Percentiles rank a stretch among this genome's conserved stretches.
phyloP scores from a whole-genome alignment of 2,797 vertebrate genomes.

The Erithacus rubecula region DNA sequence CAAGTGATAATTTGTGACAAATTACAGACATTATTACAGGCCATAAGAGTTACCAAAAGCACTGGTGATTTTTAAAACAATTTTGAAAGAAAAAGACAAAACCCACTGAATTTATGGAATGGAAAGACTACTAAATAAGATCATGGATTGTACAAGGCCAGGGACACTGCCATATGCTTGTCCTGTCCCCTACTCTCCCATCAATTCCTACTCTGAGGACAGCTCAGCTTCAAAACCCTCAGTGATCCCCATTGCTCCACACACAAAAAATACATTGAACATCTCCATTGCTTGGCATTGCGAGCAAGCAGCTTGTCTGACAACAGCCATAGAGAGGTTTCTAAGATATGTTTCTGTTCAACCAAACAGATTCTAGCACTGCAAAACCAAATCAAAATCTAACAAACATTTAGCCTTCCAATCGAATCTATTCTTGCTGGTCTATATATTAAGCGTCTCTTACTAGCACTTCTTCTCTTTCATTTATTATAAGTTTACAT shows the following conservation, averaged over 20 bases:
- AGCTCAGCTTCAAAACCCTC: neutral
- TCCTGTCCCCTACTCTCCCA: neutral
- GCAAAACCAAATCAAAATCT: neutral
- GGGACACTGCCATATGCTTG: accelerated
- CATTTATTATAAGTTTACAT: neutral
- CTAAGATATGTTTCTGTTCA: neutral
- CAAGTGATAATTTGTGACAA: neutral
- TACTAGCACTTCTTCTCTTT: neutral
- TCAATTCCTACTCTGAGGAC: neutral
- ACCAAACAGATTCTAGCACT: neutral
- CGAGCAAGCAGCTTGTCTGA: neutral
- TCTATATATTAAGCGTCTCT: neutral
- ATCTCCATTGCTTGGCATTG: neutral
- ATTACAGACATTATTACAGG: neutral
- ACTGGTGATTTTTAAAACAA: neutral
- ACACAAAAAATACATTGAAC: accelerated
- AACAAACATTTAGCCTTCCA: neutral
- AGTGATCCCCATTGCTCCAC: neutral
- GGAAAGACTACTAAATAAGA: neutral
- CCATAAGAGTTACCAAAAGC: neutral
- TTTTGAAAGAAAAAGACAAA: neutral
- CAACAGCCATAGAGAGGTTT: neutral
- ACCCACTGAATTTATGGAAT: neutral
- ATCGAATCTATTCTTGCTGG: neutral
- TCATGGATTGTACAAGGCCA: neutral